Evolutionary conservation across 2,113 vertebrate species (phyloP).

Genomic region (Chiloscyllium plagiosum): DNA sequence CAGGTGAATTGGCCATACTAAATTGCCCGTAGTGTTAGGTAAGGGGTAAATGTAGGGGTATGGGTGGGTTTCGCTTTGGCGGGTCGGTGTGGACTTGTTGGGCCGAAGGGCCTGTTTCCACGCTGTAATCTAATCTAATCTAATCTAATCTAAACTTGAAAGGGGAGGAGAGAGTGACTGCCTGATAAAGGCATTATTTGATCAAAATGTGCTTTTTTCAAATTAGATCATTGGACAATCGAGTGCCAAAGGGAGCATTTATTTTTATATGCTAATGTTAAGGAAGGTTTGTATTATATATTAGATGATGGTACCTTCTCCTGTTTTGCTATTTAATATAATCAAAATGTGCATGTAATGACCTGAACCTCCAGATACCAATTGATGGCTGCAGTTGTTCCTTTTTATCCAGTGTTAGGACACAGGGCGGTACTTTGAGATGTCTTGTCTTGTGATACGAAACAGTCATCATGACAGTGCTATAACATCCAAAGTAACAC

Average conservation of each 20-base stretch:
- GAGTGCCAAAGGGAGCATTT: background rate
- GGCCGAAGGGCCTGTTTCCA: too few species aligned
- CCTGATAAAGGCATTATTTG: too few species aligned
- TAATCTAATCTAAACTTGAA: too few species aligned
- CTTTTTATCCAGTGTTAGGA: background rate
- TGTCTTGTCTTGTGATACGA: background rate
- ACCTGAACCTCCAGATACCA: background rate
- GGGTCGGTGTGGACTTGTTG: too few species aligned
- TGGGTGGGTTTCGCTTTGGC: too few species aligned
- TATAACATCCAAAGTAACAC: background rate
- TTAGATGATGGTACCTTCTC: background rate
- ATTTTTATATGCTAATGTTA: background rate
- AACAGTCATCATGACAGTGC: background rate
- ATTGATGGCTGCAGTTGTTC: background rate
- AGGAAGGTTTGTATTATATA: background rate
- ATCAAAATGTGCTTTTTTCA: too few species aligned
- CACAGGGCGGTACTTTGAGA: background rate
- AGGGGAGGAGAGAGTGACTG: too few species aligned
- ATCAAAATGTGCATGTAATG: background rate
- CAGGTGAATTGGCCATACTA: too few species aligned
- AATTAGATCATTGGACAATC: too few species aligned
- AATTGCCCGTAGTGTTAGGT: too few species aligned
- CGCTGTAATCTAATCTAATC: too few species aligned
- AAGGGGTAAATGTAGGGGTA: too few species aligned
- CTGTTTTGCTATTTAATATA: background rate